Percentiles rank a stretch among this genome's conserved stretches.
Evolutionary conservation across 2,888 invertebrate genomes (phyloP).

Genomic region (Hoplodrina blanda): DNA sequence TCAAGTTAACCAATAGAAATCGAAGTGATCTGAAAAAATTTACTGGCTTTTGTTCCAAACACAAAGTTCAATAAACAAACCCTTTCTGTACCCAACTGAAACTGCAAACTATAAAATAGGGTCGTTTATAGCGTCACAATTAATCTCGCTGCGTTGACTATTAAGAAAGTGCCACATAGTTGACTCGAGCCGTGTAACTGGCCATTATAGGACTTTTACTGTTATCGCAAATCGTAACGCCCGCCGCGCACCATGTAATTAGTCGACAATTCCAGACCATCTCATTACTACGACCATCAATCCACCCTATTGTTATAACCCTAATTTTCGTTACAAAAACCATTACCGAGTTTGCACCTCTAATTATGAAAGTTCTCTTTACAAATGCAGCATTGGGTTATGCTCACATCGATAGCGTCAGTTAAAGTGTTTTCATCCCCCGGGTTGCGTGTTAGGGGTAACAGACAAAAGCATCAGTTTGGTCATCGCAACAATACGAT

Average conservation of each 20-base stretch:
- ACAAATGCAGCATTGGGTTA: constrained; percentile 62
- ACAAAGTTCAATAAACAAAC: constrained; percentile 62
- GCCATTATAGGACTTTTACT: constrained; percentile 87
- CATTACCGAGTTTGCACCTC: constrained; percentile 56
- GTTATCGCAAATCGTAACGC: constrained; percentile 87
- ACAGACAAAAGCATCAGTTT: constrained; percentile 77
- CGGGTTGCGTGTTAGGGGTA: constrained; percentile 73
- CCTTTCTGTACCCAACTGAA: constrained; percentile 58
- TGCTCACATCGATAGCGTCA: constrained; percentile 18
- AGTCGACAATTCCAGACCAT: constrained; percentile 78
- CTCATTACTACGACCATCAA: constrained; percentile 66
- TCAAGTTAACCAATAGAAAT: not conserved
- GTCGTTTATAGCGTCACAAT: constrained; percentile 74
- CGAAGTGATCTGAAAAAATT: not conserved
- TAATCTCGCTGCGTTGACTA: constrained; percentile 75
- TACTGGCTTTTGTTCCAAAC: not conserved
- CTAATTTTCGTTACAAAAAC: constrained; percentile 16
- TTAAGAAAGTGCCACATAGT: constrained; percentile 83
- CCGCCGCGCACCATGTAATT: constrained; percentile 83
- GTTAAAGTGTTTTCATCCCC: constrained; percentile 45
- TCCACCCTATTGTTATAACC: constrained; percentile 39
- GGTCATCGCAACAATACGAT: constrained; percentile 79
- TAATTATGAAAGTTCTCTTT: not conserved
- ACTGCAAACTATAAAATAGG: constrained; percentile 64
- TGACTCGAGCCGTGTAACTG: constrained; percentile 80